These are phyloP conservation scores for Ecdyonurus torrentis DNA, from an alignment of 2,888 invertebrate species.

Conservation along the genomic window DNA sequence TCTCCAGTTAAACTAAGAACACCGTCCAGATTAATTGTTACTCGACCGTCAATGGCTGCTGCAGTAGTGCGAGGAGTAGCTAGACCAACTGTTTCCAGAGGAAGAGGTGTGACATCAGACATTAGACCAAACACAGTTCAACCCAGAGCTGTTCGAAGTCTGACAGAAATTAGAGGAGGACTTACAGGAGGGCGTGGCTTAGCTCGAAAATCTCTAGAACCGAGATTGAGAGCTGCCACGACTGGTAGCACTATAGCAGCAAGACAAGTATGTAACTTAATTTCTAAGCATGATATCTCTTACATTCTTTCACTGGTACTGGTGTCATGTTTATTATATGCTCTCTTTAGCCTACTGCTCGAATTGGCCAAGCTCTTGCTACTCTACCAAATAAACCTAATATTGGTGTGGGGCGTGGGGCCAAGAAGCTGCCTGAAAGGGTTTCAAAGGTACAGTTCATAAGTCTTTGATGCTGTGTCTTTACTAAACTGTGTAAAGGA, in stretches of 20 bases:
- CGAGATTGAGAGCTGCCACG: background rate
- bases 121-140: background rate
- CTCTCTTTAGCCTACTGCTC: background rate
- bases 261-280: background rate
- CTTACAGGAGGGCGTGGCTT: background rate
- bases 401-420: background rate
- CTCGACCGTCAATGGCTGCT: background rate
- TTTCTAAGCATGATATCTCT: background rate
- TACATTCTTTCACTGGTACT: too few species aligned
- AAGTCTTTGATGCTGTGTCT: too few species aligned
- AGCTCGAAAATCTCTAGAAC: background rate
- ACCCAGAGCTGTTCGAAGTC: background rate
- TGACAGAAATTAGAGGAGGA: background rate
- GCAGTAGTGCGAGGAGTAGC: background rate
- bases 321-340: background rate
- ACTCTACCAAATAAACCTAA: conserved; percentile 1
- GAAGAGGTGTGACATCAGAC: background rate
- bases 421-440: background rate
- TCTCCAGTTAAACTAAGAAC: background rate
- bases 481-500: too few species aligned
- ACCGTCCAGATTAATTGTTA: background rate
- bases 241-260: background rate
- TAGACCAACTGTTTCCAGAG: background rate
- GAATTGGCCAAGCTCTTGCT: background rate
- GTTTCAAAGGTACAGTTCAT: background rate